A percentile compares a stretch with the other conserved stretches of the same genome.
Conservation (phyloP, 2,113 vertebrate genomes). For the Carettochelys insculpta region DNA sequence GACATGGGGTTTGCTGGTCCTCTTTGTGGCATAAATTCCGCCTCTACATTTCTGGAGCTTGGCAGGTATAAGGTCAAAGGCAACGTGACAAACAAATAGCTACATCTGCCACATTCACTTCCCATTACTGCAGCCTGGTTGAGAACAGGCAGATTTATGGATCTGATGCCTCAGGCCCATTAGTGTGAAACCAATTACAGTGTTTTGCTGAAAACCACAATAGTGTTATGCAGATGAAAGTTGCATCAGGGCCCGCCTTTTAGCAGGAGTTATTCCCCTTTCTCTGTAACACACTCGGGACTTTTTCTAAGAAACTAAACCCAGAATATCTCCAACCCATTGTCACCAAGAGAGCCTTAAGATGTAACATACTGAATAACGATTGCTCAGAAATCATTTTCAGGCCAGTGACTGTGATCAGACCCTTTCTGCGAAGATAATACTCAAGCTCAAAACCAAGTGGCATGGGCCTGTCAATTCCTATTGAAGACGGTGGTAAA, state of each 20-base stretch:
- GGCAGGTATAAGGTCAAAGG: neutral
- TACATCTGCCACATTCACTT: neutral
- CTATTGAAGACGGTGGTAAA: neutral
- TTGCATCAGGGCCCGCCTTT: neutral
- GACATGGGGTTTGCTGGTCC: neutral
- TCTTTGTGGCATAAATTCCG: neutral
- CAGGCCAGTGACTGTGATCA: neutral
- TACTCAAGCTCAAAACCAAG: neutral
- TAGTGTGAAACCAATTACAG: neutral
- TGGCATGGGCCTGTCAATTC: neutral
- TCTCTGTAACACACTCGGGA: neutral
- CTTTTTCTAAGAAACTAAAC: neutral
- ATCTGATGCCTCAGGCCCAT: neutral
- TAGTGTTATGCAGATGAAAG: neutral
- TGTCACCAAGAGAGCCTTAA: neutral
- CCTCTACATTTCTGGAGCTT: neutral
- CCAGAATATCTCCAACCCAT: neutral
- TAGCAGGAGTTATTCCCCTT: neutral
- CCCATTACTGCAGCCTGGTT: neutral
- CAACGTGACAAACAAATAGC: neutral
- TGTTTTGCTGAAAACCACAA: neutral
- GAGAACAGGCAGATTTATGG: neutral
- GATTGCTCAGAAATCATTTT: neutral
- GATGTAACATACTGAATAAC: neutral
- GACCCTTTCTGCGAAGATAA: neutral